Base-by-base conservation (phyloP, 2,888 invertebrate species). In the Philhelius pedissequus region DNA sequence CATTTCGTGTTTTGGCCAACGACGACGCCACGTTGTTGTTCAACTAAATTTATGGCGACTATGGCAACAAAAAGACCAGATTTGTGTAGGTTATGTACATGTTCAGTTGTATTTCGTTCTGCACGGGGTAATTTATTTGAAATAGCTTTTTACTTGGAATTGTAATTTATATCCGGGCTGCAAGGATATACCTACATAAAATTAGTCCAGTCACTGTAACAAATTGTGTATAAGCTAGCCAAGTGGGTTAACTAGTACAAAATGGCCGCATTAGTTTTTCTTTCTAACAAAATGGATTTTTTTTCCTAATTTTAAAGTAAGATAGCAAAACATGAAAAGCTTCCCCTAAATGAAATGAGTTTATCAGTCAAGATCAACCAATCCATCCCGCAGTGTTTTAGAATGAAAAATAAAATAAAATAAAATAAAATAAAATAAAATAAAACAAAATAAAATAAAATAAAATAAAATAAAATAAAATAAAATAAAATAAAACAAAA, bases 71-170 rank as follows among this genome's bases (percentile, higher is more conserved):
- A 64, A 48, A 68, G 50, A 62, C 48, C 83, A 52, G 50, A 48
- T 30, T 4, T 52, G 5, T 52, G 22, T 52, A 27, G 8, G 8
- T 66, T 43, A 9, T 3, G 8, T 27, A 25, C 18, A 18, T 48
- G n/a, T 45, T 25, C 7, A 6, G 5, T 18, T 5, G 3, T 35
- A 40, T 60, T 58, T 40, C n/a, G 38, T 62, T 64, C 45, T 56
- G 45, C 38, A 40, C 45, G 48, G 32, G 20, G 64, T 74, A 75
- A 83, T 83, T 75, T 79, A 79, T 82, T 82, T 54, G 73, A 78
- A 82, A 74, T 70, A 56, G 68, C 69, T 78, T 77, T 77, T 58
- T 43, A 43, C 3, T 68, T 69, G 60, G 48, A 74, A 78, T 78
- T 62, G 78, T 56, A 73, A 69, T 48, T 69, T 74, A 73, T 77